Base-by-base conservation (phyloP, 2,888 invertebrate species). In the Lochmaea crataegi region DNA sequence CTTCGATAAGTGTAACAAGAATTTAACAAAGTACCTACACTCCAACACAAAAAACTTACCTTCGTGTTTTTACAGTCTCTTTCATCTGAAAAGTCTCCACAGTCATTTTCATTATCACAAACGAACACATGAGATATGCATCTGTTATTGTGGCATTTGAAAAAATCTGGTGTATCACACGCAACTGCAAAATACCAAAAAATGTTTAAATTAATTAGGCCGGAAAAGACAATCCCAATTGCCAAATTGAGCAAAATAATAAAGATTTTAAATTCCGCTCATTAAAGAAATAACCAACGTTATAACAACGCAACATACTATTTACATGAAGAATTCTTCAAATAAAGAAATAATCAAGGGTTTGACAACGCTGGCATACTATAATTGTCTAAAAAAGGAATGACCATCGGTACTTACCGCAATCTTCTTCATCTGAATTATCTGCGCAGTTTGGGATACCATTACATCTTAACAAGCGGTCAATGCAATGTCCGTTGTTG, bases 81-180 rank as follows among this genome's bases (percentile, higher is more conserved):
- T 80, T 88, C 88, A 82, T 88, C 88, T 4, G 86, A 86, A 77
- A 78, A 84, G 82, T 88, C 87, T 3, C 82, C 83, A 76, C 88
- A 88, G 80, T 88, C 87, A 73, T 86, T 83, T 73, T 85, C 84
- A 3, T 78, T 81, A 81, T 88, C 86, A 76, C 88, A 88, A 4
- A 84, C 77, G 71, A 87, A 86, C 2, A 80, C 73, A 22, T 81
- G 76, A 63, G 83, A 80, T 32, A 87, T 83, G 75, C 88, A 88
- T 61, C 82, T 78, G 0, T 79, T 72, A 77, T 86, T 86, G 57
- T 82, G 77, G 72, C 87, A 87, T 68, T 81, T 81, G 77, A 86
- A 87, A 73, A 80, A 86, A 41, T 77, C 71, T 3, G 85, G 84
- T 68, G 79, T 78, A 67, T 79, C 78, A 71, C 87, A 63, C 1